These are phyloP conservation scores for Trilocha varians DNA, from an alignment of 2,888 invertebrate species.

Conservation along the genomic window DNA sequence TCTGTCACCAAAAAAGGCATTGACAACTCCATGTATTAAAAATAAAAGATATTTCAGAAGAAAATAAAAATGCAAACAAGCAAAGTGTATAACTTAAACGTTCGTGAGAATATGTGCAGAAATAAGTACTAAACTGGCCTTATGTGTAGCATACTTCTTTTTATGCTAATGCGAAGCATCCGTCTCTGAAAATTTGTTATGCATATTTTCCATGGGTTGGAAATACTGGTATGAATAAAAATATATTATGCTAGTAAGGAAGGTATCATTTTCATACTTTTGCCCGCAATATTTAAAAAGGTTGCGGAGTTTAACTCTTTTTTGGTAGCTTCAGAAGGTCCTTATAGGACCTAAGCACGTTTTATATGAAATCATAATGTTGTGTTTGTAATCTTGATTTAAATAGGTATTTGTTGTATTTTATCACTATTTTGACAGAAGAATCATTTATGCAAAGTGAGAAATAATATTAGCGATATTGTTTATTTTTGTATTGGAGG, in stretches of 20 bases:
- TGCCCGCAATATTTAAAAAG: neutral
- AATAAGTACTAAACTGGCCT: slow-evolving; percentile 20
- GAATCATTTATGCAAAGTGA: too few relatives aligned
- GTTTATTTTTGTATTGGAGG: too few relatives aligned
- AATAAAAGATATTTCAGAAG: neutral
- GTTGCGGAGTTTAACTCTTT: neutral
- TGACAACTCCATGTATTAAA: too few relatives aligned
- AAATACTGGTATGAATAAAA: neutral
- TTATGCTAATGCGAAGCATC: slow-evolving; percentile 31
- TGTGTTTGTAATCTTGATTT: too few relatives aligned
- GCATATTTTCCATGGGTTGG: slow-evolving; percentile 17
- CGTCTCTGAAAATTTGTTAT: slow-evolving; percentile 26
- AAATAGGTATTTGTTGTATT: too few relatives aligned
- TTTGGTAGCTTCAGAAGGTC: too few relatives aligned
- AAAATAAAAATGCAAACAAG: slow-evolving; percentile 16
- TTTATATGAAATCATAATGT: too few relatives aligned
- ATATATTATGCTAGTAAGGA: neutral
- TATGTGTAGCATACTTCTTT: slow-evolving; percentile 28
- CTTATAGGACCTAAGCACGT: too few relatives aligned
- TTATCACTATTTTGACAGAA: too few relatives aligned
- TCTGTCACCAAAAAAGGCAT: too few relatives aligned
- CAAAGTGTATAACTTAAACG: slow-evolving; percentile 28
- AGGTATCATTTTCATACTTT: neutral
- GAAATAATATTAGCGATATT: too few relatives aligned
- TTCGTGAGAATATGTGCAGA: slow-evolving; percentile 39